These are phyloP conservation scores for Drosophila pallidifrons DNA, from an alignment of 1,140 invertebrate species.

Conservation along the genomic window DNA sequence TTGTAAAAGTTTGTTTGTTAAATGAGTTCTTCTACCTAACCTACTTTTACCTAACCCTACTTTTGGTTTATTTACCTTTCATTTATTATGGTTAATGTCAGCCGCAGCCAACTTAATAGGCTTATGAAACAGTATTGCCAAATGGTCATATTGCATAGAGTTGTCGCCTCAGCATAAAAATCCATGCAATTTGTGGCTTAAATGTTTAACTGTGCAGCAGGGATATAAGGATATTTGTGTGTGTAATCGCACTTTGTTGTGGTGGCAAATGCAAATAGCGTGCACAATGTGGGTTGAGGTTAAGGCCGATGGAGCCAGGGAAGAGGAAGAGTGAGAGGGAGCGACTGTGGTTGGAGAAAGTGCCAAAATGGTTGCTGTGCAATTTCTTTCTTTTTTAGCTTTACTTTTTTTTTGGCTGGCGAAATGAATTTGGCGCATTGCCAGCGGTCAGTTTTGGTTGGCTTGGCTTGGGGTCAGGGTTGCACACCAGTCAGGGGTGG, in stretches of 20 bases:
- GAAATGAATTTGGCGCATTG: constrained; percentile 48
- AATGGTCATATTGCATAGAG: not conserved
- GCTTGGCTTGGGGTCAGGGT: constrained; percentile 25
- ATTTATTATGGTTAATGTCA: not conserved
- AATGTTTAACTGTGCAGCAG: not conserved
- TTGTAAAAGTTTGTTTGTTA: too few species aligned
- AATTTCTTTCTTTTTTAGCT: constrained; percentile 7
- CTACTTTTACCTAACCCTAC: too few species aligned
- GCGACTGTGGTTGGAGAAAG: not conserved
- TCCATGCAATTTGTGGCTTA: not conserved
- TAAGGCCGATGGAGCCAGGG: not conserved
- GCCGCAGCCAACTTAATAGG: constrained; percentile 7
- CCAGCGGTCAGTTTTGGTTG: constrained; percentile 24
- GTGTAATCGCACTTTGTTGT: constrained; percentile 45
- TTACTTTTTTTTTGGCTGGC: constrained; percentile 12
- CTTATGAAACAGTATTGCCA: not conserved
- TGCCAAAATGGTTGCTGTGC: constrained; percentile 17
- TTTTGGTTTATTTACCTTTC: too few species aligned
- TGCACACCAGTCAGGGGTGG: constrained; percentile 7
- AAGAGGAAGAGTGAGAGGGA: not conserved
- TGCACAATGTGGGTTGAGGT: constrained; percentile 26
- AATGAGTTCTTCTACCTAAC: too few species aligned
- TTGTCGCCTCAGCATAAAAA: not conserved
- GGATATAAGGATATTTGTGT: constrained; percentile 27
- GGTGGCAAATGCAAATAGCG: constrained; percentile 34